Percentiles rank a stretch among this genome's conserved stretches.
These are phyloP conservation scores for Sorex araneus DNA, from an alignment of 2,113 vertebrate species.

Conservation along the genomic window DNA sequence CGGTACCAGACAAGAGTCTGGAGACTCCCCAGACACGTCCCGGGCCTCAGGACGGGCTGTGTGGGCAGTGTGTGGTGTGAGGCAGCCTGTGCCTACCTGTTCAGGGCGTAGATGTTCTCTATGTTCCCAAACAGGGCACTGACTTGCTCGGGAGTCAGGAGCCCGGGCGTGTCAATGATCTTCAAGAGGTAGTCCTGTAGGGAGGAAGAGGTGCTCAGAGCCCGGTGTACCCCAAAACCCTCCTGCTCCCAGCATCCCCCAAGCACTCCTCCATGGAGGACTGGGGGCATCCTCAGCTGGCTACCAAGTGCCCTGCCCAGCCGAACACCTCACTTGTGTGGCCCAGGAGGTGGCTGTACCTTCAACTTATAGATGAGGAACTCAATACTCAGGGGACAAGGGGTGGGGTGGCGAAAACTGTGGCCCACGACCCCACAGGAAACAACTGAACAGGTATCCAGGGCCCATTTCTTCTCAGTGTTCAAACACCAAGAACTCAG, in stretches of 20 bases:
- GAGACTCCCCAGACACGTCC: not conserved
- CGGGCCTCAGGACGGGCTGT: not conserved
- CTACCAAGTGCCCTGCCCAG: rapidly evolving
- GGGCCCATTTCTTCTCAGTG: no score
- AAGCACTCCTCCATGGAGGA: not conserved
- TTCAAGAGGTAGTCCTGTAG: conserved; percentile 96
- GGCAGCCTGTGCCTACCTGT: conserved; percentile 91
- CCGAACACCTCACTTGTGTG: not conserved
- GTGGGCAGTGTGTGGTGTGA: not conserved
- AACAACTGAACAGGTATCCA: not conserved
- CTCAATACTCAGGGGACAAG: not conserved
- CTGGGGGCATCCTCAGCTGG: not conserved
- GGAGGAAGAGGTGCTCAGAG: not conserved
- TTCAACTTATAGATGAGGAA: not conserved
- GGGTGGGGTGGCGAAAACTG: rapidly evolving
- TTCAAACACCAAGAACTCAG: not conserved
- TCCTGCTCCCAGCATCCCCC: no score
- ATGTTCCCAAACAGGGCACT: conserved; percentile 97
- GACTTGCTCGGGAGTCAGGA: conserved; percentile 96
- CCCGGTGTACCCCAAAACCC: not conserved
- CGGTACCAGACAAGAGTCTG: not conserved
- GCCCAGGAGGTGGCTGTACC: not conserved
- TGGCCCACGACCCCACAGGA: not conserved
- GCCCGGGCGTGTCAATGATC: conserved; percentile 94
- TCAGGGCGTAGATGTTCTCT: conserved; percentile 97